These are phyloP conservation scores for Tipula lateralis DNA, from an alignment of 2,888 invertebrate species.

Conservation along the genomic window DNA sequence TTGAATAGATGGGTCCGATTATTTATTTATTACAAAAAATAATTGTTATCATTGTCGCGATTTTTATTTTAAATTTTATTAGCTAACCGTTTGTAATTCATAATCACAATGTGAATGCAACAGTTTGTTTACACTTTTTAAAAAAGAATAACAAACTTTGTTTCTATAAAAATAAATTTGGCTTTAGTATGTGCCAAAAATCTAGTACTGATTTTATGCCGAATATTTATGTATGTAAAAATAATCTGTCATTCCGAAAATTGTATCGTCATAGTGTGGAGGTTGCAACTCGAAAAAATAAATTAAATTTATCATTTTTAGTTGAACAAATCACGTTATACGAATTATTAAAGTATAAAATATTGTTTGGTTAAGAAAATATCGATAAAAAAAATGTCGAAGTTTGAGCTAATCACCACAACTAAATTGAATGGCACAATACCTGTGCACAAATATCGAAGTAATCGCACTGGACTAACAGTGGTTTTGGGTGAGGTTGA, in stretches of 20 bases:
- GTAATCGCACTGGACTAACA: conserved; percentile 71
- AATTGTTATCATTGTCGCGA: no score
- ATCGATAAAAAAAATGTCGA: conserved; percentile 35
- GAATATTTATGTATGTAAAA: background rate
- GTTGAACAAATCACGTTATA: no score
- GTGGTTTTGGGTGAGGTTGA: conserved; percentile 81
- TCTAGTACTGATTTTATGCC: background rate
- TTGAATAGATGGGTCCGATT: no score
- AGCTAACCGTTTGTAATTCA: no score
- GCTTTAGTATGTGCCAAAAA: background rate
- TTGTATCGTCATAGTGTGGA: background rate
- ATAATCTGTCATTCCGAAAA: background rate
- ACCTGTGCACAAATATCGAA: conserved; percentile 75
- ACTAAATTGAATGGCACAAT: conserved; percentile 66
- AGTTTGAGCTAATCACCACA: conserved; percentile 40
- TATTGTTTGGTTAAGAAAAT: no score
- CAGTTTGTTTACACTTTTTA: background rate
- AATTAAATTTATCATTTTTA: background rate
- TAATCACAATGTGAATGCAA: background rate
- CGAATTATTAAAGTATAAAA: background rate
- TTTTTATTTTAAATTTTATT: no score
- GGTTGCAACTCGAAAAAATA: background rate
- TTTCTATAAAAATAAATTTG: background rate
- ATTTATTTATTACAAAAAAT: no score
- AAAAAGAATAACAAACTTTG: background rate